Conservation (phyloP, 2,888 invertebrate species). For the Athrips mouffetella region DNA sequence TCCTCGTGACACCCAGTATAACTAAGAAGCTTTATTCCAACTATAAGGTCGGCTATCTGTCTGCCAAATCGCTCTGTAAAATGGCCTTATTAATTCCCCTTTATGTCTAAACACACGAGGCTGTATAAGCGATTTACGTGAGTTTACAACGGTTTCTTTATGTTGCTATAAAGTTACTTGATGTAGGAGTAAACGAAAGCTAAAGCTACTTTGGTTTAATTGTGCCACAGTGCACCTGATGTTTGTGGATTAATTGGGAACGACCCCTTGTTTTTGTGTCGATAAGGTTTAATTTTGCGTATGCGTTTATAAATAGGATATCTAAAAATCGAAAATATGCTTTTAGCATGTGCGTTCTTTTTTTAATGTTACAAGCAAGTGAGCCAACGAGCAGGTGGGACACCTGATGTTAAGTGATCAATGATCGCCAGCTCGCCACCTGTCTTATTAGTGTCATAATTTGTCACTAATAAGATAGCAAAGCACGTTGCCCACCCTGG, state of each 20-base stretch:
- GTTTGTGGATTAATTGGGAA: slow-evolving; percentile 38
- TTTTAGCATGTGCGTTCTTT: not conserved
- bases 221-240: slow-evolving; percentile 61
- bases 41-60: slow-evolving; percentile 49
- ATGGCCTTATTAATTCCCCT: slow-evolving; percentile 75
- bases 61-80: slow-evolving; percentile 60
- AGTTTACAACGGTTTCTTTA: slow-evolving; percentile 71
- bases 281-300: not conserved
- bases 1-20: slow-evolving; percentile 33
- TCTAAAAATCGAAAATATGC: not conserved
- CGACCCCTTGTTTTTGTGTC: slow-evolving; percentile 29
- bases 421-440: no score
- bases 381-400: no score
- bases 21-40: slow-evolving; percentile 43
- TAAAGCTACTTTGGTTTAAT: slow-evolving; percentile 54
- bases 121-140: slow-evolving; percentile 61
- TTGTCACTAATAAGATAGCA: no score
- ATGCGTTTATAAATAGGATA: not conserved
- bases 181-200: slow-evolving; percentile 35
- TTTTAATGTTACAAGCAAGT: no score
- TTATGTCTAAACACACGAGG: slow-evolving; percentile 63
- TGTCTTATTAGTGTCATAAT: no score
- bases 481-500: no score
- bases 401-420: no score
- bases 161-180: slow-evolving; percentile 65